Evolutionary conservation across 2,113 vertebrate species (phyloP), one percentile per base, ranked within the genome.

Genomic region (Sakesphorus luctuosus): DNA sequence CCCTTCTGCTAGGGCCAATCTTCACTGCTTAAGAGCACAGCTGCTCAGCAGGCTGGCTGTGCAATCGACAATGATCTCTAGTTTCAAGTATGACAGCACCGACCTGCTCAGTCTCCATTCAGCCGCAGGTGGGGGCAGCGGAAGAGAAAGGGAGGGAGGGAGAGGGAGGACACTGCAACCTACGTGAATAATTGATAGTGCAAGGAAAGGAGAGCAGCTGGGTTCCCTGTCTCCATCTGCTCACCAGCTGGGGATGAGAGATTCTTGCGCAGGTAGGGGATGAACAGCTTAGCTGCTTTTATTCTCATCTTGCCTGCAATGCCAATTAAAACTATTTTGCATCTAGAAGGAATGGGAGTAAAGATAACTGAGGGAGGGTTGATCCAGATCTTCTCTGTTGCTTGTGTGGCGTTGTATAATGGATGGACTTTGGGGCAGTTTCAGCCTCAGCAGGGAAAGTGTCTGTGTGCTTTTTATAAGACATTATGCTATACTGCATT

Each of bases 81-180:
- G 68, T 94, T 95, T 87, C 96, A 97, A 98, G 93, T 97, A 82
- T 96, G 97, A 97, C 97, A 97, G 98, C 97, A 96, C 87, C 72
- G 88, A 95, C 93, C 82, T 89, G 63, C 77, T 85, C 23, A 6
- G 55, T 81, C 85, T 82, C 88, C 77, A 89, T 91, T 95, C 95
- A 96, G 89, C 92, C 83, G 95, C 95, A 93, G 93, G 91, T 95
- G 94, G 96, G 91, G 89, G 96, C 97, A 96, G 97, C 96, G 91
- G 97, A 97, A 97, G 97, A 96, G 96, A 96, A 75, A 84, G 92
- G 73, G 78, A 90, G 98, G 97, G 97, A 97, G 95, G 81, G 97
- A 97, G 98, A 98, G 95, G 94, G 96, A 96, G 88, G 97, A 97
- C 93, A 96, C 97, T 97, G 98, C 98, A 98, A 97, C 98, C 98